Conservation (phyloP, 1,140 invertebrate genomes). For the Copidosoma floridanum region DNA sequence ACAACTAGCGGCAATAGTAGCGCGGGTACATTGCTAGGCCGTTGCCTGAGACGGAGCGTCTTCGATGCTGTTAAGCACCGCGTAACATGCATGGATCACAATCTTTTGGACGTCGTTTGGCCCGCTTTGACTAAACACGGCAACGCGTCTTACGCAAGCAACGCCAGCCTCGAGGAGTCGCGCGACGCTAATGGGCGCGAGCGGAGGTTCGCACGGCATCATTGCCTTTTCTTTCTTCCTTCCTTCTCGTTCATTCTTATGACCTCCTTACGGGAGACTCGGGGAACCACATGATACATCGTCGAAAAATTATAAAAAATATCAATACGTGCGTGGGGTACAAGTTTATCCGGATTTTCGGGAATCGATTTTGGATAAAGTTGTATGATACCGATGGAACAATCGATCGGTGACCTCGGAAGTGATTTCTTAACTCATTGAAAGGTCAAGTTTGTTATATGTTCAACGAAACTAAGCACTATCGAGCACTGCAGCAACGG, state of each 20-base stretch:
- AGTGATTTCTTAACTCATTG: too few relatives aligned
- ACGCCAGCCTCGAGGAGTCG: conserved; percentile 29
- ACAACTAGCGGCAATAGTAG: conserved; percentile 51
- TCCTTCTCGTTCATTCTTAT: conserved; percentile 5
- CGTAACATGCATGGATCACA: conserved; percentile 73
- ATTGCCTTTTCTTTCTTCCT: too few relatives aligned
- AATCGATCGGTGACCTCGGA: too few relatives aligned
- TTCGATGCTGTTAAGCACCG: conserved; percentile 71
- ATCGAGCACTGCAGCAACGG: too few relatives aligned
- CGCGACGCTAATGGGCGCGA: conserved; percentile 27
- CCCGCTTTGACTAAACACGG: conserved; percentile 72
- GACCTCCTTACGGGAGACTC: background rate
- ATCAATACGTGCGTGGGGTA: too few relatives aligned
- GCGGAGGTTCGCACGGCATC: conserved; percentile 12
- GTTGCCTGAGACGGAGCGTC: conserved; percentile 65
- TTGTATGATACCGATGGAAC: too few relatives aligned
- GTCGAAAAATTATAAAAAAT: background rate
- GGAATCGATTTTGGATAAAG: too few relatives aligned
- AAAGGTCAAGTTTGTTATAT: too few relatives aligned
- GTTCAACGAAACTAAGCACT: too few relatives aligned
- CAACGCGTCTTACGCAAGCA: conserved; percentile 53
- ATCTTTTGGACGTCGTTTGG: conserved; percentile 78
- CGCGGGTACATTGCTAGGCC: conserved; percentile 60
- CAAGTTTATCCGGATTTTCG: too few relatives aligned
- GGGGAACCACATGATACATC: background rate